These are phyloP conservation scores for Helostoma temminkii DNA, from an alignment of 2,797 vertebrate genomes.

Conservation along the genomic window DNA sequence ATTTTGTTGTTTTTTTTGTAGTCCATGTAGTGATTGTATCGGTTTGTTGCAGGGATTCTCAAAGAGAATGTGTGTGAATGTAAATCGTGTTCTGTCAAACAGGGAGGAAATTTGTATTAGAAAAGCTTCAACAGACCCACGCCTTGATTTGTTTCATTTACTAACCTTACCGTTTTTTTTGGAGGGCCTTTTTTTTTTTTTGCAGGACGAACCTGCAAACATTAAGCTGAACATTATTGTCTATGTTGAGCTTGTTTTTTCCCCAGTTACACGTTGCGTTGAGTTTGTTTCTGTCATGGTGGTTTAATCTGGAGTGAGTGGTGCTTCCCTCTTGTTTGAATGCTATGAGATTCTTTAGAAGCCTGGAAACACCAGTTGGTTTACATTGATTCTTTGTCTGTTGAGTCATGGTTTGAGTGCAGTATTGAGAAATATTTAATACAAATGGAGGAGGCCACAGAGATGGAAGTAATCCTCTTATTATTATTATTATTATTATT, in stretches of 20 bases:
- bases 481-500: conserved; percentile 11
- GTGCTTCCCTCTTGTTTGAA: conserved; percentile 33
- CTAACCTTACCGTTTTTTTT: conserved; percentile 39
- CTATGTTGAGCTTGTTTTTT: conserved; percentile 23
- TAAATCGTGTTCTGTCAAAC: conserved; percentile 58
- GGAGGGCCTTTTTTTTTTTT: conserved; percentile 18
- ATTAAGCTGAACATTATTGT: too few species aligned
- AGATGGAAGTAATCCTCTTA: conserved; percentile 11
- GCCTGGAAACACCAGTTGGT: conserved; percentile 18
- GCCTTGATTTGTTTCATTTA: conserved; percentile 29
- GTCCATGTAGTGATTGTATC: conserved; percentile 66
- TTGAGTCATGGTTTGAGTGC: conserved; percentile 60
- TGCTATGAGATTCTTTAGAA: conserved; percentile 56
- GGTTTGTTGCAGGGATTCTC: conserved; percentile 42
- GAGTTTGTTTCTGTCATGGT: conserved; percentile 36
- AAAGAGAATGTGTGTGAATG: conserved; percentile 54
- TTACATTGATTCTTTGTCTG: conserved; percentile 13
- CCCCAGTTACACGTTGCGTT: conserved; percentile 28
- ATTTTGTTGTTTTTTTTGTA: conserved; percentile 63
- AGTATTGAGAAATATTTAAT: conserved; percentile 60
- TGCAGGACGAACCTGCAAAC: conserved; percentile 30
- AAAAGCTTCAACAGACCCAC: conserved; percentile 43
- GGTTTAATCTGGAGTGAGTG: conserved; percentile 34
- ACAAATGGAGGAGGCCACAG: conserved; percentile 23
- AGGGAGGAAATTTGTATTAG: conserved; percentile 50